Evolutionary conservation across 1,140 invertebrate species (phyloP), one percentile per base, ranked within the genome.

Genomic region (Drosophila punjabiensis): DNA sequence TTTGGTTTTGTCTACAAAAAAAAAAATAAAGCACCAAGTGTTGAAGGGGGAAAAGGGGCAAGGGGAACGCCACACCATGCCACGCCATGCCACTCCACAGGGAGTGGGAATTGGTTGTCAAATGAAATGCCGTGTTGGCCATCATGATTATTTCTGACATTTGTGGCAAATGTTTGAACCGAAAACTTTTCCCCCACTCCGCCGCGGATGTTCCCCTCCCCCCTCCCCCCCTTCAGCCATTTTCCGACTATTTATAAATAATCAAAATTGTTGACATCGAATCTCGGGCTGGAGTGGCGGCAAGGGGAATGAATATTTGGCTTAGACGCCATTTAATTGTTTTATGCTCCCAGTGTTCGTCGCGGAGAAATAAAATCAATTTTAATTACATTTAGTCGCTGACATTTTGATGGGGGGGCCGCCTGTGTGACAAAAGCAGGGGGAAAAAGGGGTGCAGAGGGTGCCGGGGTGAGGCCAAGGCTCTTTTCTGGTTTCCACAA

Each of bases 91-190:
- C 53, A 56, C 53, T 24, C 55, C 55, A 58, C 55, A 10, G 28
- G 45, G 14, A 39, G 14, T 60, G 18, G 39, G 41, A 58, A 20
- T 18, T 39, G 68, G 78, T 56, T 88, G 85, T 89, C 79, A 89
- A 89, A 82, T 89, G 85, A 75, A 83, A 88, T 88, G 84, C 74
- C 83, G 79, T 87, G 84, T 84, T 88, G 84, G 71, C 68, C 84
- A 78, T 89, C 81, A 89, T 90, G 86, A 89, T 89, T 89, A 89
- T 89, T 89, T 89, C 59, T 90, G 85, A 89, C 85, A 89, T 89
- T 89, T 89, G 85, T 90, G 85, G 85, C 86, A 89, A 89, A 89
- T 89, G 85, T 90, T 83, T 62, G 41, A 53, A 58, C 14, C 59
- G 35, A 48, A 47, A 48, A 48, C 39, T 48, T 52, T 41, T 50